These are phyloP conservation scores for Epsilonema sp. DNA, from an alignment of 2,888 invertebrate species.

Conservation along the genomic window DNA sequence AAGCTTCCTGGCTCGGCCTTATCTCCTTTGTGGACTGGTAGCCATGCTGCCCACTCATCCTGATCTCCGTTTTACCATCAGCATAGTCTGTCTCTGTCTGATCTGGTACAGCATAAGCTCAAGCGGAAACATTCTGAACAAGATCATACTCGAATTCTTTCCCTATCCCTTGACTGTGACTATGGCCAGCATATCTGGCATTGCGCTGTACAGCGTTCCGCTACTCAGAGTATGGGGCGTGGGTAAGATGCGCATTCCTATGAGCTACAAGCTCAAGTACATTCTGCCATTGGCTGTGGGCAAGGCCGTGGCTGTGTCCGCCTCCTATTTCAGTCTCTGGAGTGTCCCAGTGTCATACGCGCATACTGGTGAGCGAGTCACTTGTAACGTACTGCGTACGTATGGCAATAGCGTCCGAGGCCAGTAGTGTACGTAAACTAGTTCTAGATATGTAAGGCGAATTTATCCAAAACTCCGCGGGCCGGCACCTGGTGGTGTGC, in stretches of 20 bases:
- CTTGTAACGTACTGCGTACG: too few relatives aligned
- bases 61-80: constrained; percentile 4
- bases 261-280: background rate
- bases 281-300: background rate
- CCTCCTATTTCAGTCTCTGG: constrained; percentile 68
- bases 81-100: constrained; percentile 28
- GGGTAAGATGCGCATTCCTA: background rate
- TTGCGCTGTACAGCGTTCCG: background rate
- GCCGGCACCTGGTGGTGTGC: too few relatives aligned
- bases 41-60: too few relatives aligned
- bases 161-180: constrained; percentile 83
- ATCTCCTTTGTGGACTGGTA: too few relatives aligned
- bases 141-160: constrained; percentile 66
- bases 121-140: constrained; percentile 76
- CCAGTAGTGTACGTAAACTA: too few relatives aligned
- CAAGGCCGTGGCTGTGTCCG: constrained; percentile 1
- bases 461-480: too few relatives aligned
- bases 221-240: background rate
- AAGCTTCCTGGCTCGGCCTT: too few relatives aligned
- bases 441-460: too few relatives aligned
- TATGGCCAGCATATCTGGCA: constrained; percentile 51
- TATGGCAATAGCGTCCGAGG: too few relatives aligned
- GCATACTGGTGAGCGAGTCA: constrained; percentile 94
- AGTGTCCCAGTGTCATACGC: constrained; percentile 90
- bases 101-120: constrained; percentile 65